Evolutionary conservation across 2,113 vertebrate genomes (phyloP).

Genomic region (Rhinopomastus cyanomelas): DNA sequence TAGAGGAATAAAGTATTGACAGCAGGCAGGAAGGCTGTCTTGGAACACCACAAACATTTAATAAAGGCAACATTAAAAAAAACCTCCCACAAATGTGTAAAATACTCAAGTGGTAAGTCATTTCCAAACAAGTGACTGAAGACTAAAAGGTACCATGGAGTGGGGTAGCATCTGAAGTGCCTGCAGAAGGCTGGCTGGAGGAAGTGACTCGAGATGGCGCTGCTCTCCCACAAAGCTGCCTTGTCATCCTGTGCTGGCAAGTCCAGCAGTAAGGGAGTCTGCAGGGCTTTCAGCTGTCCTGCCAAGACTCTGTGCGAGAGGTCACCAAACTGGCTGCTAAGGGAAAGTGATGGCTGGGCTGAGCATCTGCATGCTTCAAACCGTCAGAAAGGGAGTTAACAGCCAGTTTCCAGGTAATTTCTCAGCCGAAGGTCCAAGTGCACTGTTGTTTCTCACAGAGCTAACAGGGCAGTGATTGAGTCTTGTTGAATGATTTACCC

Average conservation of each 20-base stretch:
- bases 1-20: not conserved
- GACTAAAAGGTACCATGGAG: not conserved
- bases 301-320: not conserved
- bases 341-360: not conserved
- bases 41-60: conserved; percentile 31
- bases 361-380: not conserved
- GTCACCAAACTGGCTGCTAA: not conserved
- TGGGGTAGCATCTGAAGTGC: not conserved
- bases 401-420: not conserved
- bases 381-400: not conserved
- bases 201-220: conserved; percentile 44
- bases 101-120: not conserved
- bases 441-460: not conserved
- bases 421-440: not conserved
- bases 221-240: not conserved
- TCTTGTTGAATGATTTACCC: not conserved
- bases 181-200: not conserved
- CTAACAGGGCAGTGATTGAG: not conserved
- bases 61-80: conserved; percentile 42
- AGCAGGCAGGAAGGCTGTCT: conserved; percentile 13
- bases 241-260: not conserved
- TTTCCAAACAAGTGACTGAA: not conserved
- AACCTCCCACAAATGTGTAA: not conserved
- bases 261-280: not conserved
- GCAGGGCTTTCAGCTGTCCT: not conserved